A percentile compares a stretch with the other conserved stretches of the same genome.
Evolutionary conservation across 92 coral and sea anemone genomes (phyloP).

Genomic region (Zoanthus sociatus): DNA sequence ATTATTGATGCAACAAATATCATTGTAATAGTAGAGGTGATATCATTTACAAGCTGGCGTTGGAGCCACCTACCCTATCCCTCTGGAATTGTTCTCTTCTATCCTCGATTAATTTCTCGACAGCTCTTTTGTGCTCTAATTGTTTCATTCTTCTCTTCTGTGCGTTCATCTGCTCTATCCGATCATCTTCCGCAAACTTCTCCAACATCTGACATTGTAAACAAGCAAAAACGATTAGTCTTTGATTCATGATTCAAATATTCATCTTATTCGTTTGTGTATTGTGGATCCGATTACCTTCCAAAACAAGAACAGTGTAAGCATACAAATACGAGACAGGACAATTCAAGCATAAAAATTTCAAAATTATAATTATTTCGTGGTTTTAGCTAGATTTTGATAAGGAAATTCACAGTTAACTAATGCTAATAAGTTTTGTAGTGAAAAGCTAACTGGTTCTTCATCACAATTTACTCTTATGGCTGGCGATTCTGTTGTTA

Average conservation of each 20-base stretch:
- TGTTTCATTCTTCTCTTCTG: constrained; percentile 95
- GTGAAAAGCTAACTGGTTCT: too few species aligned
- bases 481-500: too few species aligned
- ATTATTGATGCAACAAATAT: not conserved
- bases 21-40: not conserved
- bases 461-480: too few species aligned
- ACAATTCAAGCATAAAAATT: too few species aligned
- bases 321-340: not conserved
- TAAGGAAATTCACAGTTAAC: too few species aligned
- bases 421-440: too few species aligned
- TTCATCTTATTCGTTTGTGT: not conserved
- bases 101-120: constrained; percentile 88
- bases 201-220: constrained; percentile 83
- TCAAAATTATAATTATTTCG: too few species aligned
- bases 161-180: constrained; percentile 99
- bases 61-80: constrained; percentile 73
- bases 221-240: not conserved
- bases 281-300: too few species aligned
- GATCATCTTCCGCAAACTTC: constrained; percentile 97
- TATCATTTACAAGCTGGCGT: not conserved
- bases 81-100: constrained; percentile 90
- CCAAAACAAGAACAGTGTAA: not conserved
- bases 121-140: constrained; percentile 94
- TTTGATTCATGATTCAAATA: not conserved
- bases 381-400: too few species aligned